Percentiles rank a stretch among this genome's conserved stretches.
Evolutionary conservation across 2,113 vertebrate genomes (phyloP).

Genomic region (Myxocyprinus asiaticus): DNA sequence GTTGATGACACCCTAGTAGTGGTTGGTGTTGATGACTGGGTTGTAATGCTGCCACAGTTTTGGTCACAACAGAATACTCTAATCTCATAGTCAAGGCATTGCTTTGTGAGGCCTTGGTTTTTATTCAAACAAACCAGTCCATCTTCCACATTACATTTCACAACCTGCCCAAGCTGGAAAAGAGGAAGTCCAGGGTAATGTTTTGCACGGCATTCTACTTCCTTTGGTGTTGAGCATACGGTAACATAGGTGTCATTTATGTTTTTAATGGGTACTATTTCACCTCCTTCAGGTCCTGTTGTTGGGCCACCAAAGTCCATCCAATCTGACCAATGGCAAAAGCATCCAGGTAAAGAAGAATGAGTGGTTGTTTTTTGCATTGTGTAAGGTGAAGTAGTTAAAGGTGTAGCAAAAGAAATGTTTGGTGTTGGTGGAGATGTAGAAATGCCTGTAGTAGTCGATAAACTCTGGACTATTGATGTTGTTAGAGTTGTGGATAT

Average conservation of each 20-base stretch:
- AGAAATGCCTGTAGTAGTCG: not conserved
- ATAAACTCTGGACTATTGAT: not conserved
- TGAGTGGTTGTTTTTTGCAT: not conserved
- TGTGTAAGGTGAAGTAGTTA: not conserved
- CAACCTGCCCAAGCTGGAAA: constrained; percentile 51
- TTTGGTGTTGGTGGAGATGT: too few relatives aligned
- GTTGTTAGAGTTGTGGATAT: not conserved
- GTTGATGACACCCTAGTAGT: too few relatives aligned
- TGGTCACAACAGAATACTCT: constrained; percentile 20
- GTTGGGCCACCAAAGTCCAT: constrained; percentile 29
- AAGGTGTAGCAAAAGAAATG: too few relatives aligned
- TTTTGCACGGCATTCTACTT: constrained; percentile 51
- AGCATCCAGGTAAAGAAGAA: not conserved
- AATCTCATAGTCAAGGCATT: constrained; percentile 59
- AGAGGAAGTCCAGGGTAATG: not conserved
- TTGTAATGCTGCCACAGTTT: constrained; percentile 4
- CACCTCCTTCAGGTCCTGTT: constrained; percentile 44
- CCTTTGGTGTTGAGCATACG: constrained; percentile 7
- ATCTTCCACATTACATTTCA: constrained; percentile 34
- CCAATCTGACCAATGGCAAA: constrained; percentile 42
- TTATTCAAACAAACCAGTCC: constrained; percentile 62
- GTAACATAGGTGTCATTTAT: not conserved
- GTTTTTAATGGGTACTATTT: constrained; percentile 32
- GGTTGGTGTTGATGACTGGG: not conserved
- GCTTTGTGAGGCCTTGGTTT: not conserved